Conservation (phyloP, 2,797 vertebrate species). For the Simalia tracyae region DNA sequence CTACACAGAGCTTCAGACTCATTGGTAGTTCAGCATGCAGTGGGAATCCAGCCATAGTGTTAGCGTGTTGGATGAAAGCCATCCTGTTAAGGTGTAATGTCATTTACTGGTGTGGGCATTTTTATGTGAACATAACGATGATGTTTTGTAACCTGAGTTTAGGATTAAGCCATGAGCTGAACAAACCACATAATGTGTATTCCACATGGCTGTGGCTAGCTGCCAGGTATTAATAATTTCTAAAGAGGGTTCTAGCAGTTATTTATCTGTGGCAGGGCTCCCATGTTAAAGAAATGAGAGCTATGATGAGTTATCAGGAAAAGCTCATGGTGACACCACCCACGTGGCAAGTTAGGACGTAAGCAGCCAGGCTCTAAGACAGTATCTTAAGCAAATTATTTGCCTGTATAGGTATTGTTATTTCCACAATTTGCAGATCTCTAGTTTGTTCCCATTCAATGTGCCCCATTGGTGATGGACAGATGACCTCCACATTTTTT, state of each 20-base stretch:
- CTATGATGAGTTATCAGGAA: not conserved
- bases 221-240: conserved; percentile 7
- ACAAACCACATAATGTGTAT: not conserved
- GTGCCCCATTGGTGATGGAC: too few species aligned
- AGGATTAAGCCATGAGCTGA: not conserved
- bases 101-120: not conserved
- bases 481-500: too few species aligned
- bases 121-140: not conserved
- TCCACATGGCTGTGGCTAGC: conserved; percentile 52
- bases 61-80: not conserved
- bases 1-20: not conserved
- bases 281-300: not conserved
- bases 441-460: too few species aligned
- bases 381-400: too few species aligned
- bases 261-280: not conserved
- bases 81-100: not conserved
- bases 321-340: not conserved
- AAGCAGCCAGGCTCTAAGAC: not conserved
- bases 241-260: not conserved
- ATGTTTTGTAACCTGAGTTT: not conserved
- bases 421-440: too few species aligned
- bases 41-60: not conserved
- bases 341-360: not conserved
- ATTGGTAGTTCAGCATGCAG: not conserved
- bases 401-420: too few species aligned